Base-by-base conservation (phyloP, 64 coral and sea anemone genomes). In the Montipora cactus region DNA sequence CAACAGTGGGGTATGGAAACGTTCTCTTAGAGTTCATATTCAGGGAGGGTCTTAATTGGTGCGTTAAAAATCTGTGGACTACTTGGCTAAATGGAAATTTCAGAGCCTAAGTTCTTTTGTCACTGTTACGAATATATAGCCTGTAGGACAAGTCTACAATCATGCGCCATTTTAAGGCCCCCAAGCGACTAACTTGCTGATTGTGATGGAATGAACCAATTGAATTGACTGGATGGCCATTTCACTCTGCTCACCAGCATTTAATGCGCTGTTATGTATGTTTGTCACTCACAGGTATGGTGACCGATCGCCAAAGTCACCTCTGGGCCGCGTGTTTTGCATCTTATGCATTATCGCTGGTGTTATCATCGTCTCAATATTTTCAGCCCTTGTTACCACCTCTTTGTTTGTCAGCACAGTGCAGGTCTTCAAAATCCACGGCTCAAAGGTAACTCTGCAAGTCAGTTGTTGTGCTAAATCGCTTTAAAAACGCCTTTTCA, bases 321-420 rank as follows among this genome's bases (percentile, higher is more conserved):
- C 92, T 15, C 79, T 97, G 20, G 95, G 92, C 73, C 92, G 95
- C 8, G 89, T 97, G 48, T 97, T 97, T 78, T 97, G 95, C 46
- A 97, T 97, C 68, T 44, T 97, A 7, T 97, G 95, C 92, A 97
- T 97, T 55, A 91, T 97, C 53, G 94, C 95, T 1, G 95, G 95
- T 7, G 95, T 97, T 0, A 89, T 97, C 19, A 97, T 97, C 25
- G 66, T 97, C n/a, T 97, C 95, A 2, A 97, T 97, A 21, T 97
- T 97, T 46, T 94, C 95, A 77, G 95, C 95, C 8, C 89, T 97
- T 1, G 95, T 97, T 10, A 97, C 95, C 10, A 92, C 95, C 20
- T 97, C 95, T 0, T 37, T 97, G 70, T 94, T 92, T 55, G 95
- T 89, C 81, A 97, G 95, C 59, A 97, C 95, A 19, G 87, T 92